Evolutionary conservation across 2,888 invertebrate species (phyloP).

Genomic region (Argyra leucocephala): DNA sequence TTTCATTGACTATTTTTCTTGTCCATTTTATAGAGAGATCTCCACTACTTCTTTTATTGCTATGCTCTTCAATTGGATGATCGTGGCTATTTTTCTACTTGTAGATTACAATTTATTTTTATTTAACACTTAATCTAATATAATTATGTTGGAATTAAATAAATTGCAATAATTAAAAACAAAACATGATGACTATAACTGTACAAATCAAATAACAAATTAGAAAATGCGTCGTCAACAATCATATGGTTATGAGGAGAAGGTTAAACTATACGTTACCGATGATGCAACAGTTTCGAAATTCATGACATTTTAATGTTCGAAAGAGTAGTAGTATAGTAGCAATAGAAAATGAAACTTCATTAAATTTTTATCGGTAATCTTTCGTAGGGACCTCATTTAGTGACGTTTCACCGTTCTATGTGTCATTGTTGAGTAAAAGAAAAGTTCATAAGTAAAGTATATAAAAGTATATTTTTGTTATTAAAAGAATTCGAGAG

Average conservation of each 20-base stretch:
- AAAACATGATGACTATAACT: too few relatives aligned
- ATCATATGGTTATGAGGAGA: too few relatives aligned
- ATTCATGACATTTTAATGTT: background rate
- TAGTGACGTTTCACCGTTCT: slow-evolving; percentile 1
- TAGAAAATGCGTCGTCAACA: background rate
- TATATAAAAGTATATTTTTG: background rate
- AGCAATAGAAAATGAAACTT: background rate
- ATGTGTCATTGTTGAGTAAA: background rate
- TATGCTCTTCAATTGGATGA: too few relatives aligned
- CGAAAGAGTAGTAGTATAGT: background rate
- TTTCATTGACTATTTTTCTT: too few relatives aligned
- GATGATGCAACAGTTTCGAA: slow-evolving; percentile 1
- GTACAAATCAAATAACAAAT: too few relatives aligned
- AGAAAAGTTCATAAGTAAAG: background rate
- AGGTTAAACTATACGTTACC: background rate
- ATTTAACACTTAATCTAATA: too few relatives aligned
- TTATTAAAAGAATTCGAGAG: background rate
- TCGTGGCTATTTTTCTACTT: too few relatives aligned
- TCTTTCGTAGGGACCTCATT: background rate
- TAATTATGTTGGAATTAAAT: too few relatives aligned
- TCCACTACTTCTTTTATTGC: too few relatives aligned
- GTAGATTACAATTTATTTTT: too few relatives aligned
- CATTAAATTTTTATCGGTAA: background rate
- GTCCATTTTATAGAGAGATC: too few relatives aligned
- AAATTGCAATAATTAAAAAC: too few relatives aligned